Evolutionary conservation across 2,888 invertebrate genomes (phyloP), one percentile per base, ranked within the genome.

Genomic region (Drosophila barbarae): DNA sequence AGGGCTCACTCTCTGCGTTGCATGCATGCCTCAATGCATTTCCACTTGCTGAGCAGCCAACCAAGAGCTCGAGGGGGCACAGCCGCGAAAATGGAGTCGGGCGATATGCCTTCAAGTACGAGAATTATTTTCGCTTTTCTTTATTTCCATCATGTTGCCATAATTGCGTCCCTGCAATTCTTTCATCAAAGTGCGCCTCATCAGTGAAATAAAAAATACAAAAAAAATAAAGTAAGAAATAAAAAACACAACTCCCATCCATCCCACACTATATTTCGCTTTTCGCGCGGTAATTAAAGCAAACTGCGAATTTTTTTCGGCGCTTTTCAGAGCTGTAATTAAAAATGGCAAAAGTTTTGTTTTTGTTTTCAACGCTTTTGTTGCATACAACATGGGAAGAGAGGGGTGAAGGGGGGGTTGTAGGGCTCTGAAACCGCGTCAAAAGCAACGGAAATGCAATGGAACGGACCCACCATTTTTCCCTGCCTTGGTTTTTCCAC

Each of bases 161-260:
- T 82, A 76, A 81, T 78, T 77, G 78, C 76, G 74, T 76, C 60
- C 71, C 56, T 75, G 77, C 80, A 79, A 74, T 79, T 79, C 83
- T 80, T 79, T 83, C 74, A 83, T 79, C 79, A 76, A 83, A 83
- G 74, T 83, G 79, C 80, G 83, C 77, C 79, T 79, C 79, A 79
- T 79, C 83, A 82, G 77, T 72, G 71, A 64, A 60, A 49, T 23
- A 59, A 69, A 23, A 32, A 55, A 64, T 65, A 18, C 18, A 50
- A 56, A 58, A 65, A 21, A 21, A 21, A 21, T 3, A 51, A 56
- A 28, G 8, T 28, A 8, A 4, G 71, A 64, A 60, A 49, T 23
- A 59, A 69, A 23, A 32, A 55, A 64, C 63, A 32, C 21, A 50
- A 56, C 58, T 63, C n/a, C 41, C n/a, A 23, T 26, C 38, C 53